A percentile compares a stretch with the other conserved stretches of the same genome.
These are phyloP conservation scores for Drosophila malerkotliana DNA, from an alignment of 1,140 invertebrate genomes.

Conservation along the genomic window DNA sequence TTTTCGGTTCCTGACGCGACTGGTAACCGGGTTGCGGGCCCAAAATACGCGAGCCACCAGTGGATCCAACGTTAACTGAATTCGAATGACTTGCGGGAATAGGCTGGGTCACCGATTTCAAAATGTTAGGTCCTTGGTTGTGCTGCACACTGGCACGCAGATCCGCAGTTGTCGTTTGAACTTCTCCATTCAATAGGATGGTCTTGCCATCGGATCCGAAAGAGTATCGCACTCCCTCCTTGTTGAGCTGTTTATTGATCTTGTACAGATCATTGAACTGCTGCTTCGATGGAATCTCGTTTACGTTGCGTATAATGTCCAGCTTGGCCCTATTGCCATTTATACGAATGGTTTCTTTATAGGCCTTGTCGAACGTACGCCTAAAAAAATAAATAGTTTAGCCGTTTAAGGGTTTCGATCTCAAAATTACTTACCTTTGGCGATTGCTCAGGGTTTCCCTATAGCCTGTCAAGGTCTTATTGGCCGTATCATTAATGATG, in stretches of 20 bases:
- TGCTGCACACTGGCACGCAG: conserved; percentile 69
- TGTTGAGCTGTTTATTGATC: conserved; percentile 69
- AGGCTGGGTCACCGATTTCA: conserved; percentile 37
- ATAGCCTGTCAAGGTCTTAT: conserved; percentile 38
- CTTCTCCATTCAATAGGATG: conserved; percentile 61
- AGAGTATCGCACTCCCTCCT: conserved; percentile 42
- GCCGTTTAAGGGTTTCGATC: background rate
- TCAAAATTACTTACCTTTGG: conserved; percentile 40
- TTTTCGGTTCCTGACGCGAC: conserved; percentile 15
- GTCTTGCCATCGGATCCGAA: conserved; percentile 50
- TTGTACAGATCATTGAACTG: conserved; percentile 75
- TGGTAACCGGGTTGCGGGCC: conserved; percentile 2
- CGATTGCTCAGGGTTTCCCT: conserved; percentile 61
- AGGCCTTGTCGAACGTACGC: conserved; percentile 63
- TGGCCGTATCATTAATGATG: conserved; percentile 59
- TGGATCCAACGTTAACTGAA: background rate
- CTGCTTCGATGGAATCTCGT: conserved; percentile 71
- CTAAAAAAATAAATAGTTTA: conserved; percentile 29
- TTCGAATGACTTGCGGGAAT: conserved; percentile 32
- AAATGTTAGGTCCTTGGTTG: conserved; percentile 55
- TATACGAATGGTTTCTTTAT: conserved; percentile 66
- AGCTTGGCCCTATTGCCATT: conserved; percentile 56
- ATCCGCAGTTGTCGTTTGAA: conserved; percentile 37
- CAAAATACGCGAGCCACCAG: conserved; percentile 11
- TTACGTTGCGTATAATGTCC: conserved; percentile 72